phyloP scores from a whole-genome alignment of 2,888 invertebrate species.

The Melitaea athalia region DNA sequence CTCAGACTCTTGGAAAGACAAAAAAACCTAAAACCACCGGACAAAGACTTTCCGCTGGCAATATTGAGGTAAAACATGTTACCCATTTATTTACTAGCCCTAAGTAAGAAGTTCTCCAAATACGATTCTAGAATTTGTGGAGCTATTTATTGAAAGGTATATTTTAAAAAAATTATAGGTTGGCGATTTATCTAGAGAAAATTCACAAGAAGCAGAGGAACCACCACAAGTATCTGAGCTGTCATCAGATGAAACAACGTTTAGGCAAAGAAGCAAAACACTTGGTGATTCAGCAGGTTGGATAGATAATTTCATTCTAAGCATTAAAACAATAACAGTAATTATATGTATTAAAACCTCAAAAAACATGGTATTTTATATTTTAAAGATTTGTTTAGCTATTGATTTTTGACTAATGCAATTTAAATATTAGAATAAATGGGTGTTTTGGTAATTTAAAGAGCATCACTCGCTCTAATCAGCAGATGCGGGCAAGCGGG shows the following conservation, averaged over 20 bases:
- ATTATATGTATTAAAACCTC: too few relatives aligned
- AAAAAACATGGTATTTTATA: too few relatives aligned
- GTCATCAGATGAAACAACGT: conserved; percentile 70
- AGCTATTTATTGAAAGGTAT: too few relatives aligned
- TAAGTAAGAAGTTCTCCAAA: not conserved
- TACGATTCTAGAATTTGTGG: not conserved
- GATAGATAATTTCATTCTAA: conserved; percentile 17
- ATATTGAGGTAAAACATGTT: conserved; percentile 84
- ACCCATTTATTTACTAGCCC: not conserved
- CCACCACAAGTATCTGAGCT: conserved; percentile 56
- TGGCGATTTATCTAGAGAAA: conserved; percentile 88
- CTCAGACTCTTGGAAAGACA: conserved; percentile 91
- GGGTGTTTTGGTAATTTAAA: not conserved
- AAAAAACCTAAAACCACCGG: conserved; percentile 90
- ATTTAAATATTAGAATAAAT: too few relatives aligned
- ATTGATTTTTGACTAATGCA: too few relatives aligned
- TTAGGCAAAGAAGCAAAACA: conserved; percentile 95
- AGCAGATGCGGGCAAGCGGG: conserved; percentile 46
- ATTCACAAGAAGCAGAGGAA: conserved; percentile 86
- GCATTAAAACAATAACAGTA: not conserved
- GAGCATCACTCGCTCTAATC: conserved; percentile 1
- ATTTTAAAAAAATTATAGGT: conserved; percentile 50
- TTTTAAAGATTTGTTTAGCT: too few relatives aligned
- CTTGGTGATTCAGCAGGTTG: conserved; percentile 91
- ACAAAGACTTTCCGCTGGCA: conserved; percentile 91